phyloP scores from a whole-genome alignment of 2,888 invertebrate species.

The Melolontha melolontha region DNA sequence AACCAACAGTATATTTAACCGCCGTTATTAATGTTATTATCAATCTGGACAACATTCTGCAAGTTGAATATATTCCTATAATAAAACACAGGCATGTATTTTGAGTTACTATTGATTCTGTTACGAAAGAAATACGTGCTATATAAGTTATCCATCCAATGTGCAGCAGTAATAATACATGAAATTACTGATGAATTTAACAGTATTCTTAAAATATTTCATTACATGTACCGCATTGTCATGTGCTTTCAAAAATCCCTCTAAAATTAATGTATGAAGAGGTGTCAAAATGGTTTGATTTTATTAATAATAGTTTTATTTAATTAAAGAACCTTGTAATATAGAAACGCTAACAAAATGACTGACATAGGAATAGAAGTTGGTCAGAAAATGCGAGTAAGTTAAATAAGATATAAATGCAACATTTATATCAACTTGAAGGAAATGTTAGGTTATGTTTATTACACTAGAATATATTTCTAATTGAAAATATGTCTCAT shows the following conservation, averaged over 20 bases:
- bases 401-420: constrained; percentile 51
- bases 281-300: constrained; percentile 38
- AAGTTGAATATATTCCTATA: no score
- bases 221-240: no score
- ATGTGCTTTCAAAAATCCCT: constrained; percentile 23
- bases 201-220: no score
- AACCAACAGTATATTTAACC: no score
- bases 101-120: no score
- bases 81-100: no score
- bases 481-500: neutral
- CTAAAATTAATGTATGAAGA: neutral
- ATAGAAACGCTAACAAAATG: constrained; percentile 66
- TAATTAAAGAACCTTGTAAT: constrained; percentile 10
- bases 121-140: no score
- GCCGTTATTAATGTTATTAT: no score
- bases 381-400: constrained; percentile 88
- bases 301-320: constrained; percentile 18
- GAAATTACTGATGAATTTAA: no score
- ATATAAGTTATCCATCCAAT: no score
- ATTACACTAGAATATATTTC: constrained; percentile 8
- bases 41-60: no score
- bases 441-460: constrained; percentile 45
- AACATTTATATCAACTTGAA: constrained; percentile 10
- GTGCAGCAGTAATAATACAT: no score
- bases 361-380: constrained; percentile 87